Base-by-base conservation (phyloP, 2,888 invertebrate species). In the Cerastoderma edule region DNA sequence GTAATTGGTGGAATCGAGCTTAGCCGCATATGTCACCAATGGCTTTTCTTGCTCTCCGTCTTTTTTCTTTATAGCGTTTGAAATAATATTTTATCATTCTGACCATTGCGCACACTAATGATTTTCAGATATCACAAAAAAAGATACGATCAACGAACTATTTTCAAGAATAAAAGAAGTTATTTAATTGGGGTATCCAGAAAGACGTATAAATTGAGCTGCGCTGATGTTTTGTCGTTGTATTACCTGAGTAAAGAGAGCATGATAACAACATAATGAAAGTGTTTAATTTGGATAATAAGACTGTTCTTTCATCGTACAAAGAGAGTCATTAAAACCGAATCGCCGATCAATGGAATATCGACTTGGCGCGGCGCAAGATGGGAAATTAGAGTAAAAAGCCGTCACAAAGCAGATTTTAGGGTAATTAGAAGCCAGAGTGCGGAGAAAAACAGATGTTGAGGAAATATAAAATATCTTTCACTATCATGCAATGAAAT, bases 331-430 rank as follows among this genome's bases (percentile, higher is more conserved):
- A 57, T 57, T 57, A 57, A 57, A 57, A 50, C n/a, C n/a, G 10
- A 27, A 50, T 50, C 50, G 19, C 3, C 60, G 39, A 60, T 60
- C 60, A 60, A 60, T 60, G 60, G 27, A 60, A 60, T 30, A 60
- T 60, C 60, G 60, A 60, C 32, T 60, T 27, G n/a, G 22, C 60
- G 16, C 60, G 4, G 19, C 60, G 39, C 60, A 60, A 60, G 60
- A 60, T 60, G 60, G 60, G 39, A 60, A 35, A 60, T 60, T 60
- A 60, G 60, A 60, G 60, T 60, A 60, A 60, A 60, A 33, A 60
- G 19, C 56, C 60, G 60, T 60, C 60, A 60, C 60, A 60, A 60
- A 60, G 60, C 60, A 60, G 60, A 60, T 60, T 60, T 60, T 60
- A 60, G 33, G 60, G 60, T 60, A 60, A 60, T 60, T 60, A 60